phyloP scores from a whole-genome alignment of 2,888 invertebrate genomes.

The Diplazon laetatorius region DNA sequence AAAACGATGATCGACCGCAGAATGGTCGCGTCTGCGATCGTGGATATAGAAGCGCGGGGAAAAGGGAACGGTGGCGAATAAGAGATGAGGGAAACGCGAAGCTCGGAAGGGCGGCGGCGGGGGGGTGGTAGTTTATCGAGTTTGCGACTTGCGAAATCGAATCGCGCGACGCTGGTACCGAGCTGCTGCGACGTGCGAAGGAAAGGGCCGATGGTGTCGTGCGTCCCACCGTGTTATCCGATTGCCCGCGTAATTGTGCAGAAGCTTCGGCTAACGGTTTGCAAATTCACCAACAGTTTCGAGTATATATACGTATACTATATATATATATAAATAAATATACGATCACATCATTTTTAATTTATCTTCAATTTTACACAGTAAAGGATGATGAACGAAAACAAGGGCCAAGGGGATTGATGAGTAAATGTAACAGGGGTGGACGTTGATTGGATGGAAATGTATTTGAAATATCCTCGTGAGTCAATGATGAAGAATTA shows the following conservation, averaged over 20 bases:
- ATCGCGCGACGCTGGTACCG: conserved; percentile 43
- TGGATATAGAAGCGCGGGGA: conserved; percentile 5
- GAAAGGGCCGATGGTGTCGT: not conserved
- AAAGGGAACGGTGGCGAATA: not conserved
- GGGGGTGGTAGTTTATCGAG: conserved; percentile 51
- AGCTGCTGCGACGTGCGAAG: not conserved
- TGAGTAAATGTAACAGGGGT: too few species aligned
- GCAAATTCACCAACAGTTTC: not conserved
- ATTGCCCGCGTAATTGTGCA: not conserved
- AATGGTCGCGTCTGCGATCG: not conserved
- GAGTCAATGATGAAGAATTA: too few species aligned
- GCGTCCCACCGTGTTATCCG: not conserved
- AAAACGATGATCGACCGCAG: conserved; percentile 38
- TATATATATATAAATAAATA: too few species aligned
- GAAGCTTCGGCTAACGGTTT: not conserved
- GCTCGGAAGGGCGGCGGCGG: conserved; percentile 15
- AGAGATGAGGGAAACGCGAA: conserved; percentile 25
- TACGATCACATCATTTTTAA: too few species aligned
- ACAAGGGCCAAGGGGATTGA: too few species aligned
- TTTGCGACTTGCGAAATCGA: conserved; percentile 61
- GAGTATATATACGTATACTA: not conserved
- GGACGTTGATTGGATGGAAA: too few species aligned
- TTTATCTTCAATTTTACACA: too few species aligned
- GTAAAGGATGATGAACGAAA: too few species aligned
- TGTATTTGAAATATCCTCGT: too few species aligned